These are phyloP conservation scores for Glyptemys insculpta DNA, from an alignment of 2,797 vertebrate species.

Conservation along the genomic window DNA sequence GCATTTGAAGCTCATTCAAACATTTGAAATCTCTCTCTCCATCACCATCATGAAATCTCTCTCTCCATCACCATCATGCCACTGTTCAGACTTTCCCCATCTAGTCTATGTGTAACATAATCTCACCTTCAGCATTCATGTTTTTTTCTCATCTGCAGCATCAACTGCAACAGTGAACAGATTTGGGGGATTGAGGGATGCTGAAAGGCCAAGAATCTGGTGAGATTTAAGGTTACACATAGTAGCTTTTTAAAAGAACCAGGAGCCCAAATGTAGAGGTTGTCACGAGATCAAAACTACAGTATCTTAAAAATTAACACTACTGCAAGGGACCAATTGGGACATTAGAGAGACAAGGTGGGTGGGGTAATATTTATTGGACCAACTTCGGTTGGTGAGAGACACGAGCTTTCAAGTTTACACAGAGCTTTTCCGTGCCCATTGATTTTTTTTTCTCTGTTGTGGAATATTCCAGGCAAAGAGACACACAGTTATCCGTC, in stretches of 20 bases:
- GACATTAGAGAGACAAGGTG: neutral
- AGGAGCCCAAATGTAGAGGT: neutral
- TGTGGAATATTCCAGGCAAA: neutral
- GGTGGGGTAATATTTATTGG: neutral
- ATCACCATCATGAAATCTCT: neutral
- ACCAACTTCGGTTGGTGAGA: neutral
- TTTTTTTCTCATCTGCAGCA: neutral
- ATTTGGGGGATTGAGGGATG: neutral
- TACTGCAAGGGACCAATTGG: neutral
- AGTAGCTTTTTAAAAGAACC: neutral
- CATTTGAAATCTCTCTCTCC: neutral
- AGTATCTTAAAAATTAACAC: neutral
- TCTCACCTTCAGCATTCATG: neutral
- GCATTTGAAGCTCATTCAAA: neutral
- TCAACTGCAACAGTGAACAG: neutral
- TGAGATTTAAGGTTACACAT: constrained; percentile 42
- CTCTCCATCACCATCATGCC: neutral
- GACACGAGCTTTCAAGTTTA: neutral
- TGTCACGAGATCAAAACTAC: neutral
- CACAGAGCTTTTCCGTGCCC: neutral
- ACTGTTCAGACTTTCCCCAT: neutral
- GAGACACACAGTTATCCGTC: neutral
- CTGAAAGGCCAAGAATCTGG: constrained; percentile 34
- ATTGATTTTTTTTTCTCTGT: neutral
- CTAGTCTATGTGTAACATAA: no score